Evolutionary conservation across 2,113 vertebrate genomes (phyloP), one percentile per base, ranked within the genome.

Genomic region (Rhinoderma darwinii): DNA sequence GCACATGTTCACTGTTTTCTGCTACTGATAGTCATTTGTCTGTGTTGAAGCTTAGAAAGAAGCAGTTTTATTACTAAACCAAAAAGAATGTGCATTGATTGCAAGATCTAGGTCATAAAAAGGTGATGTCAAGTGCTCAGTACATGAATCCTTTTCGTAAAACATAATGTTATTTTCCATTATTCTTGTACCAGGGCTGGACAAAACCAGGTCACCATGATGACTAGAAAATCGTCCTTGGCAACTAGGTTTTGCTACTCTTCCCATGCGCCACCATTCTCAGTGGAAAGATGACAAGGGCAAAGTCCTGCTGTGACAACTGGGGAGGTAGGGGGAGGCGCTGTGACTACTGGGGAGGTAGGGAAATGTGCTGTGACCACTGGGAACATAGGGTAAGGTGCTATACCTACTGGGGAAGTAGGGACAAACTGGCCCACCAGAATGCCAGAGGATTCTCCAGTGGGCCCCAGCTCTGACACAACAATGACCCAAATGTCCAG

Each of bases 1-100:
- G 54, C 72, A 27, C 83, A 63, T 41, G 73, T 61, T 10, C 83
- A 7, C 51, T 4, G 50, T 61, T n/a, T 20, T 43, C 39, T 8
- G 83, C 68, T 47, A 5, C 25, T 76, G 72, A 56, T 35, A 47
- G 72, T 43, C 70, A 43, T 76, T 20, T 56, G 12, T 76, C 83
- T 84, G 72, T 10, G 25, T 61, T 30, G 54, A 56, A 56, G 25
- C 35, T 41, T 76, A 59, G 54, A 32, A 51, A 41, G 35, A 5
- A 76, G 44, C 25, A 1, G 74, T 20, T 76, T 30, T 76, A 61
- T 61, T 61, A 81, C 54, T 59, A 14, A 39, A 79, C 77, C 54
- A n/a, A 50, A 41, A 51, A 80, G 77, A 27, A 61, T 56, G 39
- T n/a, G 22, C 54, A 63, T 43, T 61, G 15, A 41, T 61, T 61